A percentile compares a stretch with the other conserved stretches of the same genome.
phyloP scores from a whole-genome alignment of 2,888 invertebrate species.

The Plusia festucae region DNA sequence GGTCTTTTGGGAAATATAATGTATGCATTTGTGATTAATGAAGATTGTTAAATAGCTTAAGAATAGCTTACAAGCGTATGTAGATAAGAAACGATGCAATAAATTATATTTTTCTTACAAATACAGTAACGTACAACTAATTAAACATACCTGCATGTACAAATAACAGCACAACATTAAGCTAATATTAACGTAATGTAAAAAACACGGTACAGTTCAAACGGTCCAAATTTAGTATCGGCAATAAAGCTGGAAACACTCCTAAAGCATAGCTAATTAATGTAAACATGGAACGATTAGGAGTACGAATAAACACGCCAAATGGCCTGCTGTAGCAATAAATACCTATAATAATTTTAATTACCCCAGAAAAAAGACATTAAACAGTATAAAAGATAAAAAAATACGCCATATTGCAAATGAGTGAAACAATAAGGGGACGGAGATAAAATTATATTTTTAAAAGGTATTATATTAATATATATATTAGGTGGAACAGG shows the following conservation, averaged over 20 bases:
- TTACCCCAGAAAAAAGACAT: conserved; percentile 86
- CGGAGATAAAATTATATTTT: conserved; percentile 66
- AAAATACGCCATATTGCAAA: conserved; percentile 85
- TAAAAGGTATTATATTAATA: conserved; percentile 77
- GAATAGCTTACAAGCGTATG: no score
- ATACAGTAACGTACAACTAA: neutral
- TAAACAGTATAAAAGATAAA: conserved; percentile 83
- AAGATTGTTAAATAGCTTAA: no score
- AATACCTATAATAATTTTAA: conserved; percentile 89
- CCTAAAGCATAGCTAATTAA: conserved; percentile 88
- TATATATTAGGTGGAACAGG: conserved; percentile 79
- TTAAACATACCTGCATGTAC: conserved; percentile 4
- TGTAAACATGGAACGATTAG: conserved; percentile 88
- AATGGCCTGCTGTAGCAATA: conserved; percentile 84
- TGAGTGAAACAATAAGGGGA: conserved; percentile 74
- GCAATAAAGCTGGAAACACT: conserved; percentile 84
- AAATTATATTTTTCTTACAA: neutral
- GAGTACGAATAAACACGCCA: conserved; percentile 82
- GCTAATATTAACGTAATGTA: conserved; percentile 23
- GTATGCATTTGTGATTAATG: no score
- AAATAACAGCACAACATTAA: neutral
- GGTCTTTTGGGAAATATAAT: no score
- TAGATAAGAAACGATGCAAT: neutral
- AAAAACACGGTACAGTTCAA: conserved; percentile 63
- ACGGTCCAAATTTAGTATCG: conserved; percentile 79